Percentiles rank a stretch among this genome's conserved stretches.
Conservation (phyloP, 2,797 vertebrate genomes). For the Falco rusticolus region DNA sequence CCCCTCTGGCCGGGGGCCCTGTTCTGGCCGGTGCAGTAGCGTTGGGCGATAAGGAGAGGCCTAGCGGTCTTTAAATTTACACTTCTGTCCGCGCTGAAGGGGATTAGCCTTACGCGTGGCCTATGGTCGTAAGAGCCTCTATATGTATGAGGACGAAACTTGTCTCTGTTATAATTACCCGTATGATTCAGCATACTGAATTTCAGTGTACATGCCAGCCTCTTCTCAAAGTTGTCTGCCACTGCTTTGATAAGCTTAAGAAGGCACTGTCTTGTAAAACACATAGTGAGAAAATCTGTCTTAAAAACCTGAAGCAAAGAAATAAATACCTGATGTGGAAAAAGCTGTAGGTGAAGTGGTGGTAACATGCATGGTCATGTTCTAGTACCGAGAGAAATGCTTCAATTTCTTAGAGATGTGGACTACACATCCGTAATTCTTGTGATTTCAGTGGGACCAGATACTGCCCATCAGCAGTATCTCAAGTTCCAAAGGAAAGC, state of each 20-base stretch:
- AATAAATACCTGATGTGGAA: not conserved
- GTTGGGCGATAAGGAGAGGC: too few relatives aligned
- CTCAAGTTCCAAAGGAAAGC: not conserved
- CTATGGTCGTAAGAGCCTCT: rapidly evolving
- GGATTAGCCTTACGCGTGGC: too few relatives aligned
- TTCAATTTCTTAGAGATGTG: rapidly evolving
- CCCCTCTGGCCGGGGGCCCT: too few relatives aligned
- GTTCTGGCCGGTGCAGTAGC: not conserved
- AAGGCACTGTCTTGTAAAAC: not conserved
- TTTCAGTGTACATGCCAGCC: not conserved
- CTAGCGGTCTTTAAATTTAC: rapidly evolving
- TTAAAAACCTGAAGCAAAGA: not conserved
- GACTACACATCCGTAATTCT: not conserved
- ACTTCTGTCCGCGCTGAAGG: rapidly evolving
- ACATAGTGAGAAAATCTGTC: rapidly evolving
- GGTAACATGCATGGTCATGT: too few relatives aligned
- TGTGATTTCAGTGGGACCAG: not conserved
- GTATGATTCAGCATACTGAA: not conserved
- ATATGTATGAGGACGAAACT: rapidly evolving
- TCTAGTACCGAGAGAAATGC: not conserved
- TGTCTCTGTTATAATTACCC: not conserved
- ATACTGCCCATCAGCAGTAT: not conserved
- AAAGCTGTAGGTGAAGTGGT: not conserved
- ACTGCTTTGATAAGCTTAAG: not conserved
- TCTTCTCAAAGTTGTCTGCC: not conserved